A percentile compares a stretch with the other conserved stretches of the same genome.
Evolutionary conservation across 64 coral and sea anemone genomes (phyloP).

Genomic region (Dendronephthya gigantea): DNA sequence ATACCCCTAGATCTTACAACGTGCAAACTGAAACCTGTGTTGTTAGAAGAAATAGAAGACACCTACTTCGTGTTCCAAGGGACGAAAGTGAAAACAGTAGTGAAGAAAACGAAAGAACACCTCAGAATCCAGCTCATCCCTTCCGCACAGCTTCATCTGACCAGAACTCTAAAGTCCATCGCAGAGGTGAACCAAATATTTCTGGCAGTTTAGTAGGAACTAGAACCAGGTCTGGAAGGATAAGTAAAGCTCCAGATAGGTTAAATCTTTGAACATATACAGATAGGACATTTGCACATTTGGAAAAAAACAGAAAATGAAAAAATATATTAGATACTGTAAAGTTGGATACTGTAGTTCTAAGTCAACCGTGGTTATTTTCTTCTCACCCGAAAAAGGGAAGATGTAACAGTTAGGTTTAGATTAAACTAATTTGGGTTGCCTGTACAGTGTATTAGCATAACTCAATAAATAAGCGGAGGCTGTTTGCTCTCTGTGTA

Average conservation of each 20-base stretch:
- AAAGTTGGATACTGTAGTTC: too few relatives aligned
- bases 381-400: too few relatives aligned
- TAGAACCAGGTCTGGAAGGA: background rate
- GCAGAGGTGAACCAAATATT: background rate
- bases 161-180: background rate
- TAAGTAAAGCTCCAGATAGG: background rate
- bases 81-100: background rate
- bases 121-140: background rate
- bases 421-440: too few relatives aligned
- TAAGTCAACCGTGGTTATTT: background rate
- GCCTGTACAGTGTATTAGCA: too few relatives aligned
- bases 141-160: background rate
- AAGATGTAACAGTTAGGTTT: too few relatives aligned
- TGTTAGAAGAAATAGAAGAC: conserved; percentile 3
- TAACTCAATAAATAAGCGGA: too few relatives aligned
- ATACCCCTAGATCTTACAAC: conserved; percentile 23
- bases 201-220: background rate
- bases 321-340: too few relatives aligned
- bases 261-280: background rate
- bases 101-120: background rate
- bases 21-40: background rate
- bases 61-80: background rate
- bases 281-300: too few relatives aligned
- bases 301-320: too few relatives aligned
- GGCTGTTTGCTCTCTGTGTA: too few relatives aligned